Evolutionary conservation across 1,140 invertebrate species (phyloP), one percentile per base, ranked within the genome.

Genomic region (Nephila pilipes): DNA sequence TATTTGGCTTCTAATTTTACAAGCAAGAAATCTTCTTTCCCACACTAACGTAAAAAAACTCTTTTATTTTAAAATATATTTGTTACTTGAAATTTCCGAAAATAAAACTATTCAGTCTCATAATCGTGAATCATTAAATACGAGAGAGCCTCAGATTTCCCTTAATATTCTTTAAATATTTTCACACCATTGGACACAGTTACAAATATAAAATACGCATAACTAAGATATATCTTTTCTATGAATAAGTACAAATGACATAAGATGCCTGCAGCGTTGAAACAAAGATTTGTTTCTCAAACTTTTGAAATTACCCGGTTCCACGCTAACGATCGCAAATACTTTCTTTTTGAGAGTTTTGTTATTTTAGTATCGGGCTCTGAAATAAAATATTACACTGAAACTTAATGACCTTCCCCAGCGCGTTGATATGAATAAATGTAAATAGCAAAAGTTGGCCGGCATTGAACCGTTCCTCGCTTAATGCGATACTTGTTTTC

Each of bases 221-320:
- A 75, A 65, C 25, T 12, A 32, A 14, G 29, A 32, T 29, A 75
- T 36, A 75, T 36, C 29, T 75, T 1, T 20, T 5, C 69, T 29
- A 32, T 75, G 69, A 75, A 75, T 32, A 75, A 75, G 18, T 32
- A 36, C 4, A 75, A 36, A 75, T 75, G 69, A 75, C 29, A 32
- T 75, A 46, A 81, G 20, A 54, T 22, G n/a, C 80, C 80, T 6
- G 29, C 16, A 54, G 80, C 46, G 80, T n/a, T 81, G 80, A 81
- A 81, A 81, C 38, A 20, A 81, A 81, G 80, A 81, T 81, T 81
- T 55, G 46, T 81, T 81, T 81, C 46, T 55, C 80, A 6, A 81
- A 81, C 38, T 81, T 81, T 81, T n/a, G 12, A 81, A 81, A 81
- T 81, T 81, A 81, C 38, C 80, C 69, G 16, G n/a, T 60, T 60